Base-by-base conservation (phyloP, 2,888 invertebrate genomes). In the Fragum fragum region DNA sequence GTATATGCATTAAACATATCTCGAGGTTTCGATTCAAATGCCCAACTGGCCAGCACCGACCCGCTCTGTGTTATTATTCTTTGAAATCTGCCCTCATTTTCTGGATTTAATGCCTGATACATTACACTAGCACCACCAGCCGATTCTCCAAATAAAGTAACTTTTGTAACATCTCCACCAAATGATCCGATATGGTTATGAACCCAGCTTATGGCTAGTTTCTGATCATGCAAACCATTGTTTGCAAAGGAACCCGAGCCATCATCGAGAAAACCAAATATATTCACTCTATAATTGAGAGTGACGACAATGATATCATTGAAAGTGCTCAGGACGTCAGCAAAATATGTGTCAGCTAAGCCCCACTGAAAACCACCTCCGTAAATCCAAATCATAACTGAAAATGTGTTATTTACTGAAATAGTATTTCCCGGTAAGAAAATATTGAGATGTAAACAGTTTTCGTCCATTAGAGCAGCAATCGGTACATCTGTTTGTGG, bases 351-450 rank as follows among this genome's bases (percentile, higher is more conserved):
- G 11, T 88, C 87, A 66, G 98, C 97, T 32, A 98, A 97, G 53
- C 98, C 98, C 91, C 97, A 97, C 97, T 97, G 97, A 95, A 97
- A 98, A 28, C 98, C 98, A 7, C 98, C 98, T 0, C 98, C 98
- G 94, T 98, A 98, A 91, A 98, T 97, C 98, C 98, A 98, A 69
- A 98, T 96, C 87, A 98, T 95, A 91, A 98, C 97, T 72, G 98
- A 97, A 90, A 81, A 72, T 97, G 71, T 83, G 21, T 74, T 80
- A 0, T 42, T 59, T 6, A 70, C 18, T 7, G 61, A 28, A 9
- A 73, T 52, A 5, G n/a, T 29, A 23, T 47, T 76, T 73, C 71
- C 74, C 42, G 99, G 98, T 53, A 97, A 97, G 98, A 98, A 99
- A 87, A 99, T 96, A 94, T 98, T 99, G 92, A 99, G 95, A 94